Percentiles rank a stretch among this genome's conserved stretches.
These are phyloP conservation scores for Microplitis demolitor DNA, from an alignment of 1,140 invertebrate species.

Conservation along the genomic window DNA sequence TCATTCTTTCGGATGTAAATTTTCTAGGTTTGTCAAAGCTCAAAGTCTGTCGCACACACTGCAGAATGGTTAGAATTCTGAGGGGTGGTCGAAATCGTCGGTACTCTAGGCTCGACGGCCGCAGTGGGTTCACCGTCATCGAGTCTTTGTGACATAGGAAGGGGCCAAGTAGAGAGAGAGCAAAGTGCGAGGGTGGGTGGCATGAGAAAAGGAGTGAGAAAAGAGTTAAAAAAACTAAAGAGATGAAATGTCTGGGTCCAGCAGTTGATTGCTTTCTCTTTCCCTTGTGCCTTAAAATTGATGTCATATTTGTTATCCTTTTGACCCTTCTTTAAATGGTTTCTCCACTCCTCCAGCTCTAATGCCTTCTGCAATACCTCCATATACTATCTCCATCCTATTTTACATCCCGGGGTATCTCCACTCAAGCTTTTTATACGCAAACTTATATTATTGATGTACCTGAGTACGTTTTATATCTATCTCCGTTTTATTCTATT, in stretches of 20 bases:
- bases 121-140: not conserved
- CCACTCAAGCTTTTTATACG: too few species aligned
- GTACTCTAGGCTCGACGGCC: too few species aligned
- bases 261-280: constrained; percentile 54
- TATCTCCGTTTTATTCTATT: too few species aligned
- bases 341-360: not conserved
- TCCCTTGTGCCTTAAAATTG: constrained; percentile 55
- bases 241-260: constrained; percentile 34
- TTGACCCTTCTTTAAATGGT: constrained; percentile 50
- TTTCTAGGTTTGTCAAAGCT: not conserved
- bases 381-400: too few species aligned
- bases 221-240: not conserved
- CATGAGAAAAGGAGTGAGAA: constrained; percentile 17
- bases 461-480: too few species aligned
- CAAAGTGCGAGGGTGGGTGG: not conserved
- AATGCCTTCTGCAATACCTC: not conserved
- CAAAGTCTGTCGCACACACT: not conserved
- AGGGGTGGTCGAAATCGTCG: not conserved
- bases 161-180: not conserved
- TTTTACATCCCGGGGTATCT: too few species aligned
- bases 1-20: too few species aligned
- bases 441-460: too few species aligned
- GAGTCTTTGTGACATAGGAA: not conserved
- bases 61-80: not conserved
- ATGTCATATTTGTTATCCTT: constrained; percentile 61